Conservation (phyloP, 2,888 invertebrate genomes). For the Diadromus collaris region DNA sequence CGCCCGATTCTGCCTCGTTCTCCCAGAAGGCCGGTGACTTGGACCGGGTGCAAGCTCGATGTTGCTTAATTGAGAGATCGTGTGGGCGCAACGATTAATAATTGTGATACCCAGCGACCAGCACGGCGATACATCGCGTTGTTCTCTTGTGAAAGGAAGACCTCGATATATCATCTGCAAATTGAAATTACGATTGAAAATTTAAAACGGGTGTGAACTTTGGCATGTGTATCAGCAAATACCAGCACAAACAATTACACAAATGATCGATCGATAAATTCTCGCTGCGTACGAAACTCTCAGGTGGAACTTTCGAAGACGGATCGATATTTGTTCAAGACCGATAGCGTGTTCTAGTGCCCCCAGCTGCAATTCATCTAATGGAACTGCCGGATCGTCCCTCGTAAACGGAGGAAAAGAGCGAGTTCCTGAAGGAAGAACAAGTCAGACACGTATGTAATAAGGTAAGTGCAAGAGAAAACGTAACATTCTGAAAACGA, state of each 20-base stretch:
- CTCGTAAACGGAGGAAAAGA: slow-evolving; percentile 38
- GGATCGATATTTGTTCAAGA: slow-evolving; percentile 40
- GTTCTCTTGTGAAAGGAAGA: background rate
- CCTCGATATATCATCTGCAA: background rate
- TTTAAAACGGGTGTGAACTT: background rate
- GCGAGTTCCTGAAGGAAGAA: slow-evolving; percentile 22
- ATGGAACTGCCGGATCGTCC: slow-evolving; percentile 31
- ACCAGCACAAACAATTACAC: background rate
- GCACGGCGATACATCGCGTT: slow-evolving; percentile 23
- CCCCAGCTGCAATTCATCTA: slow-evolving; percentile 31
- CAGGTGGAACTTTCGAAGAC: background rate
- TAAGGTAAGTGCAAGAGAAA: slow-evolving; percentile 14
- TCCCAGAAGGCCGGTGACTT: slow-evolving; percentile 50
- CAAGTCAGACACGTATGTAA: background rate
- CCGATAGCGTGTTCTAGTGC: slow-evolving; percentile 21
- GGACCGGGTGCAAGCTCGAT: slow-evolving; percentile 28
- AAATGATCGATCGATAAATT: background rate
- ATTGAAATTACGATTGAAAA: background rate
- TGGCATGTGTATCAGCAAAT: background rate
- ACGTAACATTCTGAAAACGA: slow-evolving; percentile 17
- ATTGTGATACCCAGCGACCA: slow-evolving; percentile 51
- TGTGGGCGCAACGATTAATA: slow-evolving; percentile 60
- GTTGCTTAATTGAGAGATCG: slow-evolving; percentile 58
- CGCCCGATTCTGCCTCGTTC: slow-evolving; percentile 46
- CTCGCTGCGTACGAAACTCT: background rate